Percentiles rank a stretch among this genome's conserved stretches.
Evolutionary conservation across 1,140 invertebrate genomes (phyloP).

Genomic region (Ganaspis sp.): DNA sequence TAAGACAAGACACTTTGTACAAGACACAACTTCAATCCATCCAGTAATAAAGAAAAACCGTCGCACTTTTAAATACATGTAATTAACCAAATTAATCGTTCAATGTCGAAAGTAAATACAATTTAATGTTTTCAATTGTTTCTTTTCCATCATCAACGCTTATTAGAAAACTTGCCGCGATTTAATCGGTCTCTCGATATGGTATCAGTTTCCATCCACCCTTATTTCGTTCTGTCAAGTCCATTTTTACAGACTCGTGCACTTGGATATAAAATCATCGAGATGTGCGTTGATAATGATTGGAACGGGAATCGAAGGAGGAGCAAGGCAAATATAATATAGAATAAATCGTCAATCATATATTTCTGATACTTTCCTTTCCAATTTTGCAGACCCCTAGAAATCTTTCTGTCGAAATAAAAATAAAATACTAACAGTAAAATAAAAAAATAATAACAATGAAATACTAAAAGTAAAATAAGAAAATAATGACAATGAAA

Average conservation of each 20-base stretch:
- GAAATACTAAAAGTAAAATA: no score
- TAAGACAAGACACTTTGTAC: no score
- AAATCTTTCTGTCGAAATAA: not conserved
- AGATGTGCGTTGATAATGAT: conserved; percentile 24
- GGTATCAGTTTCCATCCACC: conserved; percentile 24
- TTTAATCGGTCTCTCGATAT: conserved; percentile 1
- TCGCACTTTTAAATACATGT: no score
- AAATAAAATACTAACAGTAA: no score
- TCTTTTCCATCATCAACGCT: not conserved
- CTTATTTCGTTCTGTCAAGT: conserved; percentile 27
- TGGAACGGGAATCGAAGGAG: not conserved
- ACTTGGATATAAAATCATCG: conserved; percentile 25
- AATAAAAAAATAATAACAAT: no score
- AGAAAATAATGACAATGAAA: no score
- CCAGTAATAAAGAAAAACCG: no score
- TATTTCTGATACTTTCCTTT: not conserved
- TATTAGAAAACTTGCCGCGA: conserved; percentile 3
- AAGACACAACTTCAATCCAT: no score
- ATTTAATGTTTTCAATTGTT: no score
- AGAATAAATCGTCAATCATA: not conserved
- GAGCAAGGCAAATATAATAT: not conserved
- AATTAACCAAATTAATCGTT: no score
- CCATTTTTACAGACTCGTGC: conserved; percentile 23
- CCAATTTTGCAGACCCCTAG: not conserved
- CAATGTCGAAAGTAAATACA: no score